phyloP scores from a whole-genome alignment of 2,888 invertebrate genomes.

The Acrobasis repandana region DNA sequence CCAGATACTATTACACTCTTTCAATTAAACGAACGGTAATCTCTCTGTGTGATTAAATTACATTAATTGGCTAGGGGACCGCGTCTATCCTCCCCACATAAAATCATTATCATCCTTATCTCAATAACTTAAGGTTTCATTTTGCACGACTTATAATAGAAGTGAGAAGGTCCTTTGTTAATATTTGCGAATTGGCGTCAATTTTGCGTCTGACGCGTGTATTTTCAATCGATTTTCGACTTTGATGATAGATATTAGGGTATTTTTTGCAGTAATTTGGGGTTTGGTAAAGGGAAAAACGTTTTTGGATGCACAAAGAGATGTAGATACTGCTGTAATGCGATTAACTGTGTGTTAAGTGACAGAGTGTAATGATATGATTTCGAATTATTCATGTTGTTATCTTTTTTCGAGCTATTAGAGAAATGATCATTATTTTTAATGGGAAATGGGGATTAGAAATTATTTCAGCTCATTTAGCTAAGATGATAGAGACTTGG shows the following conservation, averaged over 20 bases:
- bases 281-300: constrained; percentile 37
- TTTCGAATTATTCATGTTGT: constrained; percentile 54
- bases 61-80: constrained; percentile 77
- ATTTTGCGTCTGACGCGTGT: constrained; percentile 32
- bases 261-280: constrained; percentile 32
- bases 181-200: constrained; percentile 68
- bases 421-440: constrained; percentile 19
- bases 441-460: constrained; percentile 10
- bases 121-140: constrained; percentile 41
- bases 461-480: constrained; percentile 11
- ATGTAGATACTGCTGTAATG: constrained; percentile 72
- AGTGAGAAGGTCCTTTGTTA: constrained; percentile 59
- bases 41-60: constrained; percentile 78
- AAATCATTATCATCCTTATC: constrained; percentile 37
- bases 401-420: constrained; percentile 24
- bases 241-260: constrained; percentile 40
- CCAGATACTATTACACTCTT: constrained; percentile 62
- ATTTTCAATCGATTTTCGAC: constrained; percentile 37
- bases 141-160: constrained; percentile 37
- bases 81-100: constrained; percentile 38
- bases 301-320: constrained; percentile 67
- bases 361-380: constrained; percentile 70
- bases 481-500: neutral
- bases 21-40: constrained; percentile 76
- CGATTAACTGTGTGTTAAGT: constrained; percentile 75